Evolutionary conservation across 2,888 invertebrate genomes (phyloP).

Genomic region (Hydropsyche betteni): DNA sequence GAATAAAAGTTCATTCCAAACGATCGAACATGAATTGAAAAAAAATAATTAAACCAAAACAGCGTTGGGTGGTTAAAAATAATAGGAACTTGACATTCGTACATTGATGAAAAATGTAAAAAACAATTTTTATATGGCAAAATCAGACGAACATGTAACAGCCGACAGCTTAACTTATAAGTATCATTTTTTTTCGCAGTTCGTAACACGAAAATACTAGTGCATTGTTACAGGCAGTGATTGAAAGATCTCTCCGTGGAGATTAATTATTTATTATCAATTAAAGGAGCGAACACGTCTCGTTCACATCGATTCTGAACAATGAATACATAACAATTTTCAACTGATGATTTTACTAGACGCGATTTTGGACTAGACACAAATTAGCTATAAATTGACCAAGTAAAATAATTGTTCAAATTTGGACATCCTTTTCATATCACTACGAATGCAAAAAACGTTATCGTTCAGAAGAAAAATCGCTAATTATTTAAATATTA

Average conservation of each 20-base stretch:
- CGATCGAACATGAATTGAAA: not conserved
- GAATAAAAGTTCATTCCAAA: too few relatives aligned
- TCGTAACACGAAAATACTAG: not conserved
- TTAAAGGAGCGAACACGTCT: too few relatives aligned
- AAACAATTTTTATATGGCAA: constrained; percentile 9
- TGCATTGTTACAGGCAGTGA: constrained; percentile 3
- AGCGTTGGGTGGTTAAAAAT: not conserved
- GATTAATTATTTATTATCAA: not conserved
- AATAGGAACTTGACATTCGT: not conserved
- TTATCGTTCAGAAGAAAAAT: too few relatives aligned
- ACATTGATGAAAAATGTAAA: constrained; percentile 3
- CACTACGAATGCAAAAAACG: too few relatives aligned
- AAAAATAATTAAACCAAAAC: not conserved
- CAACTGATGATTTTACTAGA: too few relatives aligned
- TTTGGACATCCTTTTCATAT: too few relatives aligned
- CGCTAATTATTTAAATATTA: too few relatives aligned
- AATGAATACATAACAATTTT: too few relatives aligned
- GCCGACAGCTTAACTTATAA: not conserved
- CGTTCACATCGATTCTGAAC: too few relatives aligned
- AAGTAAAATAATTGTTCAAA: too few relatives aligned
- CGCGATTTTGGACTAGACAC: too few relatives aligned
- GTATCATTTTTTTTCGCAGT: not conserved
- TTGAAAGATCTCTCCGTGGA: not conserved
- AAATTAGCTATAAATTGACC: too few relatives aligned
- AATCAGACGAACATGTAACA: not conserved